Conservation (phyloP, 1,140 invertebrate genomes). For the Stratiolaelaps scimitus region DNA sequence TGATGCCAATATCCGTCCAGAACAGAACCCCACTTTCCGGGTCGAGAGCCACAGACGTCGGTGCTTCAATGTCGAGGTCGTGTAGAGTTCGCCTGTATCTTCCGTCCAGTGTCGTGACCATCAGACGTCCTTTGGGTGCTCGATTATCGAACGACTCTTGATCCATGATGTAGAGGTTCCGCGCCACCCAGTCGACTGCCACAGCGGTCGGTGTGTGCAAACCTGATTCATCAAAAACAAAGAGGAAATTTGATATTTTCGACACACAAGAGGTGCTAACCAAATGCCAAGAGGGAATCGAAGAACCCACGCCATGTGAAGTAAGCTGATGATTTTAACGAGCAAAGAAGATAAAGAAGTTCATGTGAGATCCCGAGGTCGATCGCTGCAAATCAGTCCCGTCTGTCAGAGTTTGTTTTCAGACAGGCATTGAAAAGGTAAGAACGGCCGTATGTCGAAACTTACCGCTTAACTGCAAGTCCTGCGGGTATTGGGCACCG, state of each 20-base stretch:
- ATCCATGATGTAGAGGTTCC: slow-evolving; percentile 87
- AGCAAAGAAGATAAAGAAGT: too few species aligned
- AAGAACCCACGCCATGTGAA: too few species aligned
- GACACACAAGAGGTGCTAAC: too few species aligned
- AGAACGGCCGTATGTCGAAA: too few species aligned
- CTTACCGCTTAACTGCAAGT: slow-evolving; percentile 52
- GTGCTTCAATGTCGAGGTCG: slow-evolving; percentile 54
- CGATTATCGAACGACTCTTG: slow-evolving; percentile 55
- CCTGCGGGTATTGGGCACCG: slow-evolving; percentile 63
- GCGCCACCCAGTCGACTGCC: slow-evolving; percentile 75
- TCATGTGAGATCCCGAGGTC: too few species aligned
- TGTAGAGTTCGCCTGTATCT: slow-evolving; percentile 65
- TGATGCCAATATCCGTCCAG: slow-evolving; percentile 72
- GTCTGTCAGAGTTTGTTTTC: neutral
- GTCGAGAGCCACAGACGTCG: slow-evolving; percentile 72
- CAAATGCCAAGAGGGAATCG: too few species aligned
- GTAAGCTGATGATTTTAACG: too few species aligned
- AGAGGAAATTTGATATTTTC: too few species aligned
- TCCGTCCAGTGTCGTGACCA: slow-evolving; percentile 77
- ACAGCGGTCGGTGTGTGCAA: slow-evolving; percentile 66
- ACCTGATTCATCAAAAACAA: slow-evolving; percentile 41
- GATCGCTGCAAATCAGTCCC: too few species aligned
- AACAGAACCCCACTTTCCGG: slow-evolving; percentile 62
- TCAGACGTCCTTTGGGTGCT: slow-evolving; percentile 51
- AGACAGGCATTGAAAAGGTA: neutral